Percentiles rank a stretch among this genome's conserved stretches.
Evolutionary conservation across 2,888 invertebrate genomes (phyloP).

Genomic region (Malacosoma neustria): DNA sequence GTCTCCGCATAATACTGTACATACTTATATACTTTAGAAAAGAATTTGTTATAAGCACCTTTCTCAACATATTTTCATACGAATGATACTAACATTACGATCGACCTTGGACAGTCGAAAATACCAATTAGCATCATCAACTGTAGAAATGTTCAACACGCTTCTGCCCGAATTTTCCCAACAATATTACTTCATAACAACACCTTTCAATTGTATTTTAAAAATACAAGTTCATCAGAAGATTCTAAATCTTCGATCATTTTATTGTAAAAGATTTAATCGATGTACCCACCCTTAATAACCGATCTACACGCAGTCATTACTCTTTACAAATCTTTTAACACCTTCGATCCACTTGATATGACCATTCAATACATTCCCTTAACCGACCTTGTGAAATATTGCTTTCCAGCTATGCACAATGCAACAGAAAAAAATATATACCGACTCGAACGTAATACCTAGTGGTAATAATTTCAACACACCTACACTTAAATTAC

Average conservation of each 20-base stretch:
- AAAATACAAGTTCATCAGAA: conserved; percentile 60
- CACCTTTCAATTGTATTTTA: conserved; percentile 56
- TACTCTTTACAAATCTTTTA: conserved; percentile 43
- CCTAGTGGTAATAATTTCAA: conserved; percentile 23
- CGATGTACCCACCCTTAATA: conserved; percentile 52
- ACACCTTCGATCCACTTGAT: conserved; percentile 62
- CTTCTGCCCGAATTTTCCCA: conserved; percentile 34
- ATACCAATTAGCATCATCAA: conserved; percentile 12
- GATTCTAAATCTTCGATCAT: conserved; percentile 66
- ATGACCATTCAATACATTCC: conserved; percentile 59
- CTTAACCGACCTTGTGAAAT: conserved; percentile 48
- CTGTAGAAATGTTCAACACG: conserved; percentile 20
- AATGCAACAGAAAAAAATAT: conserved; percentile 30
- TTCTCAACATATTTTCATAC: conserved; percentile 48
- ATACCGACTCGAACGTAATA: conserved; percentile 20
- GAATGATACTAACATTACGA: conserved; percentile 9
- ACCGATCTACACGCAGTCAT: conserved; percentile 53
- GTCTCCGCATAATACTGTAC: conserved; percentile 57
- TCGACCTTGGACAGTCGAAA: conserved; percentile 10
- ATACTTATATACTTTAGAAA: conserved; percentile 50
- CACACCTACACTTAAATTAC: conserved; percentile 18
- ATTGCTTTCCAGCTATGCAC: conserved; percentile 50
- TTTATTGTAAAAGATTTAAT: conserved; percentile 50
- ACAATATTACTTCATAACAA: conserved; percentile 41
- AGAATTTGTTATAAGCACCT: conserved; percentile 55